These are phyloP conservation scores for Rambutsinella grinnellia DNA, from an alignment of 2,888 invertebrate species.

Conservation along the genomic window DNA sequence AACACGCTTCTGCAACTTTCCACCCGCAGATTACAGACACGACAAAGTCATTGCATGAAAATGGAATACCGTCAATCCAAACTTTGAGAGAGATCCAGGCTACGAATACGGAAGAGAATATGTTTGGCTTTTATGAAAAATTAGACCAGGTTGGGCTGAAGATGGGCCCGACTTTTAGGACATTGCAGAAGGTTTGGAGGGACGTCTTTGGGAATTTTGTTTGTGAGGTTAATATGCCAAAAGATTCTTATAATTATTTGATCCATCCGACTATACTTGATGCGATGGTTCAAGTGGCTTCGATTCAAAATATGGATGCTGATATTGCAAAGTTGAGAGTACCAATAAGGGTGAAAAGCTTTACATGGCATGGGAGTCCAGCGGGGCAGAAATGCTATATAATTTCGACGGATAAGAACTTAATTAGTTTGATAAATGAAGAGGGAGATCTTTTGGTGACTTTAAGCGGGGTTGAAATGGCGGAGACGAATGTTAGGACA, in stretches of 20 bases:
- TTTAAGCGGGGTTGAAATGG: conserved; percentile 17
- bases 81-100: background rate
- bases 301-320: background rate
- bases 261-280: conserved; percentile 40
- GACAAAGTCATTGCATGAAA: background rate
- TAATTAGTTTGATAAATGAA: background rate
- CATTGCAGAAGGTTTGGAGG: conserved; percentile 15
- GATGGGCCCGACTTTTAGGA: conserved; percentile 34
- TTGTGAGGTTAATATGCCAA: background rate
- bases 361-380: conserved; percentile 6
- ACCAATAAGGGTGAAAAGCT: background rate
- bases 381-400: background rate
- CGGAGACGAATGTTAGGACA: conserved; percentile 23
- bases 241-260: conserved; percentile 4
- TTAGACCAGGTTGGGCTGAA: conserved; percentile 27
- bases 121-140: conserved; percentile 43
- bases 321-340: background rate
- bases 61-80: background rate
- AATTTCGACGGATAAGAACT: background rate
- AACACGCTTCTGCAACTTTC: conserved; percentile 21
- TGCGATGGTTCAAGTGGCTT: conserved; percentile 30
- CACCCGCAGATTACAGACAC: background rate
- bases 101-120: background rate
- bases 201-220: conserved; percentile 8
- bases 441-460: background rate